Percentiles rank a stretch among this genome's conserved stretches.
Evolutionary conservation across 1,140 invertebrate species (phyloP).

Genomic region (Macrosteles quadrilineatus): DNA sequence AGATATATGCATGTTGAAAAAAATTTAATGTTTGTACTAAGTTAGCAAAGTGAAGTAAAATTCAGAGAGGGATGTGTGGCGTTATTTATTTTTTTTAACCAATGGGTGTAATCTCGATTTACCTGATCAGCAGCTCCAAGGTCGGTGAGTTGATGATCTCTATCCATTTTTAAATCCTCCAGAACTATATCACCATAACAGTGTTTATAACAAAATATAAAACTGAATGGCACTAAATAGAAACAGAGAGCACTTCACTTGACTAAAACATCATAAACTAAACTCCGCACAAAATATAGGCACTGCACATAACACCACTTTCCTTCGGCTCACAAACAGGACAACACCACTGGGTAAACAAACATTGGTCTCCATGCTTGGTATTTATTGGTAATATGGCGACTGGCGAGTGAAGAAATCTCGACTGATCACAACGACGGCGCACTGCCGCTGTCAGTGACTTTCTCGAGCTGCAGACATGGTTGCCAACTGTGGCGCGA

Average conservation of each 20-base stretch:
- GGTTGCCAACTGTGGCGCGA: slow-evolving; percentile 14
- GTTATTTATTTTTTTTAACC: no score
- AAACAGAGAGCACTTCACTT: not conserved
- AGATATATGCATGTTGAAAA: no score
- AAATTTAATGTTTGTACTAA: no score
- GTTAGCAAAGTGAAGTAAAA: no score
- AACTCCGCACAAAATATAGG: not conserved
- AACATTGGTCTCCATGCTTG: slow-evolving; percentile 5
- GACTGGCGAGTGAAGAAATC: slow-evolving; percentile 25
- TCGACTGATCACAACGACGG: not conserved
- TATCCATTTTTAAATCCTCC: not conserved
- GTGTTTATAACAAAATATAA: slow-evolving; percentile 17
- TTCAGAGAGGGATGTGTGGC: no score
- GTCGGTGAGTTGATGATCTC: slow-evolving; percentile 22
- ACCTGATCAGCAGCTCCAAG: slow-evolving; percentile 14
- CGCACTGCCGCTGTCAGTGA: slow-evolving; percentile 7
- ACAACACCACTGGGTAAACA: not conserved
- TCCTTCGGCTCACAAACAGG: not conserved
- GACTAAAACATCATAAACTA: not conserved
- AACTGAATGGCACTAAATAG: slow-evolving; percentile 4
- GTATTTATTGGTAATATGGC: no score
- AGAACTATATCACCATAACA: slow-evolving; percentile 3
- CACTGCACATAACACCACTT: not conserved
- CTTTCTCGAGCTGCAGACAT: slow-evolving; percentile 16
- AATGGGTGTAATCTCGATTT: no score